Conservation (phyloP, 2,113 vertebrate genomes). For the Serinus canaria region DNA sequence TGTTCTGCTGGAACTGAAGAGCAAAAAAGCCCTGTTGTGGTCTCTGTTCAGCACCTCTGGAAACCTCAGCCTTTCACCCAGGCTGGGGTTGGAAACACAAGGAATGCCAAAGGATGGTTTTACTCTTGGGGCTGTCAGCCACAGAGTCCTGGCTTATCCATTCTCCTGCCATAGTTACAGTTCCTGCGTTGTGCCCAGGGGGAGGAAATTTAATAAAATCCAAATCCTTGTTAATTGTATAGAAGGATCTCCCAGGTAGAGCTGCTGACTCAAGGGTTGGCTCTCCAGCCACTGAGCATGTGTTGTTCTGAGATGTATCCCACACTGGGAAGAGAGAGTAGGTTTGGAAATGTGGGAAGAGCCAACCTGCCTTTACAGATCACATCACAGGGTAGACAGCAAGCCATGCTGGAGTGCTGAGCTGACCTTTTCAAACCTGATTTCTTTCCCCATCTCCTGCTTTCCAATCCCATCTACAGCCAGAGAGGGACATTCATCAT, state of each 20-base stretch:
- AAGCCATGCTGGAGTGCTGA: not conserved
- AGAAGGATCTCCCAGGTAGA: too few relatives aligned
- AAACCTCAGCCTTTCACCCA: not conserved
- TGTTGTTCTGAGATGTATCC: not conserved
- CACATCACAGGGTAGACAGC: not conserved
- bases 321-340: not conserved
- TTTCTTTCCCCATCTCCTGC: not conserved
- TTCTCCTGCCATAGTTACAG: not conserved
- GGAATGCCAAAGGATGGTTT: not conserved
- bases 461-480: not conserved
- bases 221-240: not conserved
- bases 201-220: not conserved
- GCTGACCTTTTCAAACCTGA: not conserved
- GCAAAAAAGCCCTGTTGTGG: not conserved
- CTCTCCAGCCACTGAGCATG: fast-evolving
- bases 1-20: not conserved
- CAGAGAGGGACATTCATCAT: not conserved
- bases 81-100: not conserved
- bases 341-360: not conserved
- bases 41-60: not conserved
- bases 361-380: not conserved
- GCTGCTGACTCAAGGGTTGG: not conserved
- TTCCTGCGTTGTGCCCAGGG: not conserved
- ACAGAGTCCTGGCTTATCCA: not conserved
- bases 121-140: not conserved